A percentile compares a stretch with the other conserved stretches of the same genome.
Conservation (phyloP, 2,888 invertebrate genomes). For the Leptinotarsa peninsularis region DNA sequence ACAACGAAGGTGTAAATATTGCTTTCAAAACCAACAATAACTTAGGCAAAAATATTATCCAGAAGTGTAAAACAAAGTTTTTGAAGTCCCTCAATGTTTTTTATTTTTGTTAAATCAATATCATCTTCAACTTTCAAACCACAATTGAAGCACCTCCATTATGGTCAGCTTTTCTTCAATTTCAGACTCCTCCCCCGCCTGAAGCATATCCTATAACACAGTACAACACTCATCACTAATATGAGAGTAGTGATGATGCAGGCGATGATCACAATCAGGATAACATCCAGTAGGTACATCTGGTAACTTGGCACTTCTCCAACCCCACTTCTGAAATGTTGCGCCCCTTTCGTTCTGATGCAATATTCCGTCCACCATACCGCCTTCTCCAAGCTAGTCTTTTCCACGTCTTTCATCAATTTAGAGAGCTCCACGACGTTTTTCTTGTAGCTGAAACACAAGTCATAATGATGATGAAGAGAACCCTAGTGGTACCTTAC, state of each 20-base stretch:
- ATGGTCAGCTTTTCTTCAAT: neutral
- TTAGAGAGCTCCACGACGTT: conserved; percentile 47
- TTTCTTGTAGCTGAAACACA: conserved; percentile 45
- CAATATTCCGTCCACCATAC: conserved; percentile 57
- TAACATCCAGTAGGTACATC: conserved; percentile 66
- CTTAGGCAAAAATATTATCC: too few species aligned
- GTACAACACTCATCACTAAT: neutral
- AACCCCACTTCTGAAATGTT: conserved; percentile 66
- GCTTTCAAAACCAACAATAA: too few species aligned
- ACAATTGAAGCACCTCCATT: neutral
- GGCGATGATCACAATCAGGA: conserved; percentile 27
- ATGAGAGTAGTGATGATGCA: neutral
- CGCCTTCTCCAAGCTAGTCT: conserved; percentile 51
- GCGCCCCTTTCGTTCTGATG: conserved; percentile 61
- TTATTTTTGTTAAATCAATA: too few species aligned
- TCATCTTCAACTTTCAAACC: too few species aligned
- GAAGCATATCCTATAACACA: neutral
- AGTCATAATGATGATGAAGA: conserved; percentile 30
- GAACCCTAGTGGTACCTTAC: conserved; percentile 43
- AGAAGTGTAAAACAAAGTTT: too few species aligned
- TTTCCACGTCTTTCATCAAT: conserved; percentile 49
- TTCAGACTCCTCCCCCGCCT: neutral
- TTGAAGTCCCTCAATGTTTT: too few species aligned
- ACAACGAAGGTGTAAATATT: too few species aligned
- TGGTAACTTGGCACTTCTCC: conserved; percentile 64